Evolutionary conservation across 2,888 invertebrate species (phyloP).

Genomic region (Dioctria rufipes): DNA sequence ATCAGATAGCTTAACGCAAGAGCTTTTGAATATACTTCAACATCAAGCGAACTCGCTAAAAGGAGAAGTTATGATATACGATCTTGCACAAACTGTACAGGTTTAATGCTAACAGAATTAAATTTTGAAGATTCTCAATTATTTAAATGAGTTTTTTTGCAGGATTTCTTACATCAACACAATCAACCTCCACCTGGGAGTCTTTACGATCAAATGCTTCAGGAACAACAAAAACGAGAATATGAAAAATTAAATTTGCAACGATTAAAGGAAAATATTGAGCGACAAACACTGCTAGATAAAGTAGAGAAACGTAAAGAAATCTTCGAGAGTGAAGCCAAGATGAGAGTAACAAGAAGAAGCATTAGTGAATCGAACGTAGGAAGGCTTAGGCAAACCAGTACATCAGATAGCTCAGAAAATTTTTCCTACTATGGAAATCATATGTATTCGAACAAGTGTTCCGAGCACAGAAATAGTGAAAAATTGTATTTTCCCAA

Average conservation of each 20-base stretch:
- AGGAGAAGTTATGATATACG: constrained; percentile 91
- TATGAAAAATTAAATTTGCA: constrained; percentile 76
- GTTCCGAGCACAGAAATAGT: constrained; percentile 73
- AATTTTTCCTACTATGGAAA: constrained; percentile 69
- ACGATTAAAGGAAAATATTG: constrained; percentile 78
- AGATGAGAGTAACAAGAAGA: constrained; percentile 72
- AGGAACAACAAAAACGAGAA: constrained; percentile 78
- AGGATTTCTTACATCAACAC: constrained; percentile 84
- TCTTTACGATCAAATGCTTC: constrained; percentile 93
- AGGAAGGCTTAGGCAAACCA: constrained; percentile 68
- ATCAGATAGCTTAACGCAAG: constrained; percentile 78
- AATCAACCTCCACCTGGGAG: constrained; percentile 87
- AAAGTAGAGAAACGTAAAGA: constrained; percentile 86
- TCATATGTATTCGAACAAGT: constrained; percentile 67
- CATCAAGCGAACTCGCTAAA: constrained; percentile 74
- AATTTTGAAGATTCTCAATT: constrained; percentile 6
- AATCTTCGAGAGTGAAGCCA: constrained; percentile 80
- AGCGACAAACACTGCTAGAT: constrained; percentile 80
- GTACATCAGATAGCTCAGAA: constrained; percentile 75
- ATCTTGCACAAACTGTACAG: constrained; percentile 84
- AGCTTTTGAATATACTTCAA: constrained; percentile 76
- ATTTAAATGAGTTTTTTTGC: constrained; percentile 54
- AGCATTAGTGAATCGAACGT: constrained; percentile 72
- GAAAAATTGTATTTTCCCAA: constrained; percentile 74
- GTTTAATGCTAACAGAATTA: constrained; percentile 64